Conservation (phyloP, 2,888 invertebrate genomes). For the Thymelicus acteon region DNA sequence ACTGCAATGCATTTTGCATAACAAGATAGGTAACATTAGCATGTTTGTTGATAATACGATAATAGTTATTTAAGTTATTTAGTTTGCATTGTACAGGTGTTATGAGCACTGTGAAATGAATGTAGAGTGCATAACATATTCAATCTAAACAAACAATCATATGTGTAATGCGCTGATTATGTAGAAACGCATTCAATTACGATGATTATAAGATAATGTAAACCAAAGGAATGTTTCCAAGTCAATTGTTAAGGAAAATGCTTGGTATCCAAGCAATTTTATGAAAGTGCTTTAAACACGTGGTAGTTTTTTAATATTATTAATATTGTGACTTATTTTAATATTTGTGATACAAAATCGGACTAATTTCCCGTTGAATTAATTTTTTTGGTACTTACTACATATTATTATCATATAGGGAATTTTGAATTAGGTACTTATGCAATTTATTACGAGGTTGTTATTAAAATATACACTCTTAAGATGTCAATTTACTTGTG, state of each 20-base stretch:
- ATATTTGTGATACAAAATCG: no score
- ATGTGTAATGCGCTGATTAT: background rate
- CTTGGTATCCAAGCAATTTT: no score
- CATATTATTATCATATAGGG: no score
- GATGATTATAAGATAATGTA: background rate
- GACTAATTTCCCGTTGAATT: no score
- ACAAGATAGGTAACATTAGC: background rate
- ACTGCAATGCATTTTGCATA: constrained; percentile 7
- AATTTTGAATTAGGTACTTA: no score
- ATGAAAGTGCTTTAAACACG: no score
- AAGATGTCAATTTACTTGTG: background rate
- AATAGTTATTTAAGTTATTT: constrained; percentile 5
- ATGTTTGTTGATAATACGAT: constrained; percentile 3
- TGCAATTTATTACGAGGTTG: no score
- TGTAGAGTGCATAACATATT: constrained; percentile 3
- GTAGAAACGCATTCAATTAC: constrained; percentile 2
- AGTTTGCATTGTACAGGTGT: background rate
- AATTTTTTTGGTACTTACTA: no score
- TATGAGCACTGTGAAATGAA: background rate
- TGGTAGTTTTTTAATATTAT: no score
- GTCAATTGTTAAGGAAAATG: no score
- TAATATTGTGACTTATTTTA: no score
- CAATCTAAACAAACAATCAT: constrained; percentile 5
- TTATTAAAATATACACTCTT: no score
- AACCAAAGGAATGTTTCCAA: background rate